Percentiles rank a stretch among this genome's conserved stretches.
These are phyloP conservation scores for Aplidium turbinatum DNA, from an alignment of 23 tunicate species.

Conservation along the genomic window DNA sequence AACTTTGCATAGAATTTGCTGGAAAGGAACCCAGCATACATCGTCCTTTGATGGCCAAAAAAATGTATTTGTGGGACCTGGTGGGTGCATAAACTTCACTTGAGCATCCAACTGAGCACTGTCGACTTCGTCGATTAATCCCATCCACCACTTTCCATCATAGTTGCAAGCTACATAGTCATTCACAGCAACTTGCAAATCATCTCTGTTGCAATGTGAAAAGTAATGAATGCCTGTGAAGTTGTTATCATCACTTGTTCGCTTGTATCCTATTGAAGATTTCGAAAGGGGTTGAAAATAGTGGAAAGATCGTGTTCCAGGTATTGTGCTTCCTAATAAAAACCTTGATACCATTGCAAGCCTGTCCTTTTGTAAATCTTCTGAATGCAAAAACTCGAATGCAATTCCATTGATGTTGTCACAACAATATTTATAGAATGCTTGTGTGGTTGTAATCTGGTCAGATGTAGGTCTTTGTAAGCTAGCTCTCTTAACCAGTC, in stretches of 20 bases:
- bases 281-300: background rate
- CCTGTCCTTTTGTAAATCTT: background rate
- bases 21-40: too few species aligned
- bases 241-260: conserved; percentile 3
- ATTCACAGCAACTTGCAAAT: too few species aligned
- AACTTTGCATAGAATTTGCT: too few species aligned
- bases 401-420: background rate
- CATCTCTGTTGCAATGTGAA: too few species aligned
- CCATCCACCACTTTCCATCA: too few species aligned
- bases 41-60: too few species aligned
- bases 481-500: conserved; percentile 13
- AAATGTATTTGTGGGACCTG: too few species aligned
- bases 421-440: background rate
- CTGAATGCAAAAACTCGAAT: background rate
- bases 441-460: conserved; percentile 11
- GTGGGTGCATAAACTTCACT: too few species aligned
- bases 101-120: too few species aligned
- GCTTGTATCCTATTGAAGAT: background rate
- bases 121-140: too few species aligned
- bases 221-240: too few species aligned
- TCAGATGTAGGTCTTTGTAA: conserved; percentile 21
- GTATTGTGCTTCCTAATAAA: background rate
- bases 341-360: background rate
- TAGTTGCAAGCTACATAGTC: too few species aligned
- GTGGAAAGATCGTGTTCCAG: conserved; percentile 11